Evolutionary conservation across 2,888 invertebrate genomes (phyloP), one percentile per base, ranked within the genome.

Genomic region (Deilephila elpenor): DNA sequence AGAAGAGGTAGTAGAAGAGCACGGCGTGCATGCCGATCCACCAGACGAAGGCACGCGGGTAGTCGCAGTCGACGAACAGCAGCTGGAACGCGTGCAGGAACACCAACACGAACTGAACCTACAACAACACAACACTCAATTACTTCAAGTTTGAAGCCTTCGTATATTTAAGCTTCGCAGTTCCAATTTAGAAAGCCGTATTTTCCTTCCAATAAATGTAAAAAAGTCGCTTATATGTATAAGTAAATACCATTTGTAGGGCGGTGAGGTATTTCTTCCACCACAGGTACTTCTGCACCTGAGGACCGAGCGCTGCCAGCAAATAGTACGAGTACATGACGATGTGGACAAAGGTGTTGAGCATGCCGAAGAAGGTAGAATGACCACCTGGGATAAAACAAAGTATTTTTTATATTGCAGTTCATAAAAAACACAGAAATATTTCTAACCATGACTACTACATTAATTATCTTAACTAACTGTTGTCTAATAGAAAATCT

Each of bases 231-330:
- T 44, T 44, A 44, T 32, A 6, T 32, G 7, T 6, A 3, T 53
- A 25, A 8, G 7, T 74, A 80, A 89, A 90, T 92, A 98, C 96
- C 97, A 99, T 98, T 93, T 99, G 99, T 82, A 99, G 93, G 11
- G 96, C 96, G 14, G 99, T 99, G 86, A 99, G 95, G 89, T 99
- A 98, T 86, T 97, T 98, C 95, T 99, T 99, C 98, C 99, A 99
- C 98, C 98, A 99, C 73, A 99, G 95, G 89, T 97, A 99, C 84
- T 97, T 97, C 89, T 98, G 98, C 76, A 98, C 96, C 75, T 95
- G 95, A 0, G 98, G 98, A 32, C 99, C 99, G 79, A 99, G 95
- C 0, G 98, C 99, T 1, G 99, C 97, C 82, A 99, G 91, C 88
- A 99, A 92, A 84, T 98, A 98, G 91, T 99, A 99, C 0, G 97